Conservation (phyloP, 1,140 invertebrate genomes). For the Meloidogyne chitwoodi region DNA sequence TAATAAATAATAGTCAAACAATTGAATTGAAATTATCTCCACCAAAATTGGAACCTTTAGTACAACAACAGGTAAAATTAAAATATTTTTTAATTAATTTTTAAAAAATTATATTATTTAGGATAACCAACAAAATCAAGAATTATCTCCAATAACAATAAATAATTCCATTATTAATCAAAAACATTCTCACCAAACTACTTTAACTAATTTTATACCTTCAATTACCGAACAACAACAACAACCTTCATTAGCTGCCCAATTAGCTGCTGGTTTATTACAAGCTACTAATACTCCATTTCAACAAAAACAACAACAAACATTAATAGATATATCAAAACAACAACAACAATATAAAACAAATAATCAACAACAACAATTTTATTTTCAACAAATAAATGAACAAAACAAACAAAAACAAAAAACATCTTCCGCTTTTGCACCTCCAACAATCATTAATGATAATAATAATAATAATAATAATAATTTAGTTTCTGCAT, state of each 20-base stretch:
- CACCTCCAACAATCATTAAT: neutral
- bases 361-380: neutral
- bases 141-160: neutral
- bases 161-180: neutral
- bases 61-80: neutral
- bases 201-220: conserved; percentile 24
- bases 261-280: conserved; percentile 14
- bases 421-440: conserved; percentile 5
- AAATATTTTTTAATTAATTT: neutral
- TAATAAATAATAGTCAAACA: neutral
- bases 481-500: neutral
- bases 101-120: neutral
- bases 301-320: neutral
- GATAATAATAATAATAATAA: neutral
- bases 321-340: no score
- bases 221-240: conserved; percentile 1
- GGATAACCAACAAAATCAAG: neutral
- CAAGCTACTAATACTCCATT: neutral
- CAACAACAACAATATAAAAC: neutral
- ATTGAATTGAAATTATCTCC: neutral
- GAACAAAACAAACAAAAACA: conserved; percentile 1
- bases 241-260: conserved; percentile 17
- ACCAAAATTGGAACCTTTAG: neutral
- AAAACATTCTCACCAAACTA: neutral
- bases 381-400: neutral